These are phyloP conservation scores for Halocaridina rubra DNA, from an alignment of 2,888 invertebrate genomes.

Conservation along the genomic window DNA sequence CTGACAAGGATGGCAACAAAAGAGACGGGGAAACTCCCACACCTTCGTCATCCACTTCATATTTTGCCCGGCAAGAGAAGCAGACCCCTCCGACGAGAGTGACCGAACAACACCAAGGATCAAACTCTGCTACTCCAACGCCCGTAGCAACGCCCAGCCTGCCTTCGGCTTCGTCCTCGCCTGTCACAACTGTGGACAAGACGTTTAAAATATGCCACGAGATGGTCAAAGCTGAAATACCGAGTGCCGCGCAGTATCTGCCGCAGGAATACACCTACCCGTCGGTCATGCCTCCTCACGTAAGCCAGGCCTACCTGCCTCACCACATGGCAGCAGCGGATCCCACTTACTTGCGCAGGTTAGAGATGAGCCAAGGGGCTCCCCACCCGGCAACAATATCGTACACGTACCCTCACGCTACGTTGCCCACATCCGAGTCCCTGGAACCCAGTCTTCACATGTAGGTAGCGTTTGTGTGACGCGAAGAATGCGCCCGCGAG, in stretches of 20 bases:
- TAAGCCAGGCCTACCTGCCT: constrained; percentile 58
- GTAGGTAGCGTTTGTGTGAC: constrained; percentile 16
- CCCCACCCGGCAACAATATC: constrained; percentile 53
- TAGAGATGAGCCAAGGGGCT: constrained; percentile 59
- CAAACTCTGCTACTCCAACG: constrained; percentile 59
- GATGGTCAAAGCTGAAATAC: constrained; percentile 60
- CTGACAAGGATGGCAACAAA: constrained; percentile 32
- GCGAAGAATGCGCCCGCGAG: background rate
- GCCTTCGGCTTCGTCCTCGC: constrained; percentile 56
- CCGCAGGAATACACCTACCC: constrained; percentile 60
- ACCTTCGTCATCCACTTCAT: constrained; percentile 21
- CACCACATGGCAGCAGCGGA: constrained; percentile 62
- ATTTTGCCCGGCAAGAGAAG: constrained; percentile 49
- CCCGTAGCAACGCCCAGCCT: constrained; percentile 53
- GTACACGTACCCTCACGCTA: constrained; percentile 55
- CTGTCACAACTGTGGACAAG: constrained; percentile 51
- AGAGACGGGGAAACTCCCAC: constrained; percentile 39
- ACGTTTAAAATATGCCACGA: constrained; percentile 49
- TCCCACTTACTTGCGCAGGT: constrained; percentile 53
- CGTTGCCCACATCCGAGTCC: constrained; percentile 60
- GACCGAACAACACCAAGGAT: constrained; percentile 43
- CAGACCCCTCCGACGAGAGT: constrained; percentile 13
- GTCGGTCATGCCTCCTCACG: constrained; percentile 56
- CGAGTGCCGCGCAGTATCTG: constrained; percentile 50
- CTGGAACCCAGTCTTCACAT: constrained; percentile 62